Evolutionary conservation across 2,113 vertebrate genomes (phyloP), one percentile per base, ranked within the genome.

Genomic region (Sterna hirundo): DNA sequence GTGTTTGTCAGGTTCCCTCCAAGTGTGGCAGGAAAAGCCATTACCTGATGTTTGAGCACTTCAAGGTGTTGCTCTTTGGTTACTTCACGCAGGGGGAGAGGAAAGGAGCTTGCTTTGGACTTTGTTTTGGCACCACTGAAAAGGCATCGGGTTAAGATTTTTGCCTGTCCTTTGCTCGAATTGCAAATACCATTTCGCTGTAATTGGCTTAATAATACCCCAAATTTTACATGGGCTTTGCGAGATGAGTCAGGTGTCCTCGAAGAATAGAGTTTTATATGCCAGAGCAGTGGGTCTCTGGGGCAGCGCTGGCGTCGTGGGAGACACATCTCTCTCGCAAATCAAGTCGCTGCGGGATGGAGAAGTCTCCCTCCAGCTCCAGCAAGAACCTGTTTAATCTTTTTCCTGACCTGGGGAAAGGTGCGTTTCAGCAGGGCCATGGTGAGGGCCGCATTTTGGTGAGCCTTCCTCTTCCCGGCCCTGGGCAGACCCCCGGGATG

Each of bases 251-350:
- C 77, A 60, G 86, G 34, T 88, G 21, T 81, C 86, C 91, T 84
- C 64, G 79, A 78, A 70, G 90, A 62, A 60, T 11, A 16, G 8
- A 40, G 38, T 51, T 95, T 85, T 52, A 23, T 70, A 12, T 32
- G 20, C 55, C 80, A 78, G 86, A 88, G 64, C 80, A 90, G 52
- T 78, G 65, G 86, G 86, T 93, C 95, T 96, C 93, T 94, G 68
- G 85, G 85, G 68, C 93, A 96, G 75, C 3, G 2, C 66, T 44
- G 46, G 12, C 2, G 0, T 34, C 0, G 0, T 10, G 26, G 58
- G 68, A 77, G 46, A 72, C 32, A 10, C 13, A 10, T 27, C 32
- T n/a, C 22, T 27, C 23, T 23, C 46, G 40, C 44, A 71, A 51
- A 83, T 34, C n/a, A n/a, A 69, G 44, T 61, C 2, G 0, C 51